Base-by-base conservation (phyloP, 2,888 invertebrate species). In the Shargacucullia verbasci region DNA sequence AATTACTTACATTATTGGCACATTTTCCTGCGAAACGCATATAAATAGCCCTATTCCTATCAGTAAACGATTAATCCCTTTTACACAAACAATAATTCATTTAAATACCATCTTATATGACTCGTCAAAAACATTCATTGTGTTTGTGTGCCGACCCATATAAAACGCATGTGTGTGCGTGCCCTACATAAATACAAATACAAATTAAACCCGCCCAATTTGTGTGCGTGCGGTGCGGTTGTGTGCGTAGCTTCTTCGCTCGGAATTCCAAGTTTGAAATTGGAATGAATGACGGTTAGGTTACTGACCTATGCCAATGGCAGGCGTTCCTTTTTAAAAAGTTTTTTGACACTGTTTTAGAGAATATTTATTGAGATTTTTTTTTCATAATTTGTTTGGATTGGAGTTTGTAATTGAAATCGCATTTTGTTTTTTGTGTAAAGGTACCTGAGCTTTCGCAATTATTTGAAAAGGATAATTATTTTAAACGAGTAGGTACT, bases 231-330 rank as follows among this genome's bases (percentile, higher is more conserved):
- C 60, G 55, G 27, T 50, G 70, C 59, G 73, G 45, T 37, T 76
- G 89, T 90, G 90, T 89, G 89, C 84, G 91, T 87, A 83, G 76
- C 85, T 90, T 88, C 92, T 91, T 90, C 90, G 88, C 85, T 84
- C 86, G 86, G 89, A 88, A 89, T 91, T 92, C 88, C 89, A 92
- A 92, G 88, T 92, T 92, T 90, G 87, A 88, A 92, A 90, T 90
- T 90, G 88, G 88, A 91, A 91, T 92, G 90, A 92, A 91, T 91
- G 92, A 89, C 91, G 91, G 85, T 87, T 86, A 88, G 92, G 92
- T 92, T 88, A 86, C 90, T 90, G 90, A 92, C 92, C 92, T 91
- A 90, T 75, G 88, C 80, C 87, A 89, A 88, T 78, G 68, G 73
- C 61, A 68, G 47, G 57, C 61, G 59, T 62, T 56, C 35, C 33